Evolutionary conservation across 2,797 vertebrate species (phyloP).

Genomic region (Enoplosus armatus): DNA sequence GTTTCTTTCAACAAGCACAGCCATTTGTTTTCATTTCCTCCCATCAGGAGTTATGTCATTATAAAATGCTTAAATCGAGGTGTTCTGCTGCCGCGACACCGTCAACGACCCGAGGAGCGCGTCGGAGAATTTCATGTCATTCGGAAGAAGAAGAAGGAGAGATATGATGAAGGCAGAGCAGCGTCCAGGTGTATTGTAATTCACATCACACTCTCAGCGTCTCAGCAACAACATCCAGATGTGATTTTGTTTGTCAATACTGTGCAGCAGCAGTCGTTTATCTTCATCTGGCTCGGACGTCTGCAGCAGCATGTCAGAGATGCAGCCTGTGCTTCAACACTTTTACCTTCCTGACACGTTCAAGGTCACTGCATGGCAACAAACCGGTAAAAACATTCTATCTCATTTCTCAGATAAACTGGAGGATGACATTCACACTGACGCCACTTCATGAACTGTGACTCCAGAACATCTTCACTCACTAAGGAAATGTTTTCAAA

Average conservation of each 20-base stretch:
- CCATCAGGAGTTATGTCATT: rapidly evolving
- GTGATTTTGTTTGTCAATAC: conserved; percentile 32
- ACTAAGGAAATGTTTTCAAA: too few relatives aligned
- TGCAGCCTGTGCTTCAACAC: not conserved
- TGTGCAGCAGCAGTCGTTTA: not conserved
- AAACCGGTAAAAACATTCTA: too few relatives aligned
- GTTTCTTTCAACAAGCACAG: not conserved
- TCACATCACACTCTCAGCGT: not conserved
- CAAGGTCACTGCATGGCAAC: too few relatives aligned
- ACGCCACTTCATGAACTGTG: too few relatives aligned
- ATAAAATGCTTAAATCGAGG: not conserved
- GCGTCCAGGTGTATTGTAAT: not conserved
- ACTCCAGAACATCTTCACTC: too few relatives aligned
- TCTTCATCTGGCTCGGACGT: conserved; percentile 13
- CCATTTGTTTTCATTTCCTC: not conserved
- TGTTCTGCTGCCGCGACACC: not conserved
- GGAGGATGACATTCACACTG: too few relatives aligned
- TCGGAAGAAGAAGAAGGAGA: not conserved
- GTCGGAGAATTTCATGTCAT: not conserved
- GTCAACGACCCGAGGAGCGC: rapidly evolving
- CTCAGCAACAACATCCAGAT: conserved; percentile 51
- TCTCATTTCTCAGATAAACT: not conserved
- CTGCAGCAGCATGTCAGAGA: not conserved
- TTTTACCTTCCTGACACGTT: not conserved
- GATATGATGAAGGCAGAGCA: not conserved